Evolutionary conservation across 2,113 vertebrate genomes (phyloP).

Genomic region (Tor tambroides): DNA sequence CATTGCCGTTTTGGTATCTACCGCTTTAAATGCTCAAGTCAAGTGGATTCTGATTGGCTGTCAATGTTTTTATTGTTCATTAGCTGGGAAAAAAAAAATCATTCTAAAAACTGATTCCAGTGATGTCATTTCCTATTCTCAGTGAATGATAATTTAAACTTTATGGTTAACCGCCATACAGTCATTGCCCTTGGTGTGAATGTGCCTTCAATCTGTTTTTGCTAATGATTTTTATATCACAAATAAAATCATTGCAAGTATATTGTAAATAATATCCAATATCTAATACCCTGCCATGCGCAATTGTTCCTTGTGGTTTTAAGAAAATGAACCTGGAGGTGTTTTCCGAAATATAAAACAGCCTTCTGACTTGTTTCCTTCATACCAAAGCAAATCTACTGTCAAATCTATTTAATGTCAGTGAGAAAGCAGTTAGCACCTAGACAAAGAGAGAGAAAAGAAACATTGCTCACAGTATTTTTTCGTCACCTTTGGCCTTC

Average conservation of each 20-base stretch:
- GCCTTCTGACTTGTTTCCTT: background rate
- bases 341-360: slow-evolving; percentile 19
- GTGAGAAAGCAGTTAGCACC: slow-evolving; percentile 23
- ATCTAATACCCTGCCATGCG: background rate
- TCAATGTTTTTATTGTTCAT: too few species aligned
- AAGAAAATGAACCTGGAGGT: background rate
- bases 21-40: too few species aligned
- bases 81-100: too few species aligned
- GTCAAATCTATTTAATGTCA: slow-evolving; percentile 47
- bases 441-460: slow-evolving; percentile 6
- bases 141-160: too few species aligned
- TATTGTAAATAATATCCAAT: background rate
- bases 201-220: background rate
- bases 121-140: too few species aligned
- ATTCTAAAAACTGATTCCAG: too few species aligned
- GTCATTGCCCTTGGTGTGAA: too few species aligned
- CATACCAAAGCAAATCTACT: background rate
- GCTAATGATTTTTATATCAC: background rate
- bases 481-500: slow-evolving; percentile 21
- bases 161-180: too few species aligned
- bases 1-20: too few species aligned
- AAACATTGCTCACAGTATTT: slow-evolving; percentile 1
- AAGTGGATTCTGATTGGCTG: too few species aligned
- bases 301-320: background rate
- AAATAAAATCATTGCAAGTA: background rate